Percentiles rank a stretch among this genome's conserved stretches.
Evolutionary conservation across 2,888 invertebrate genomes (phyloP).

Genomic region (Neria commutata): DNA sequence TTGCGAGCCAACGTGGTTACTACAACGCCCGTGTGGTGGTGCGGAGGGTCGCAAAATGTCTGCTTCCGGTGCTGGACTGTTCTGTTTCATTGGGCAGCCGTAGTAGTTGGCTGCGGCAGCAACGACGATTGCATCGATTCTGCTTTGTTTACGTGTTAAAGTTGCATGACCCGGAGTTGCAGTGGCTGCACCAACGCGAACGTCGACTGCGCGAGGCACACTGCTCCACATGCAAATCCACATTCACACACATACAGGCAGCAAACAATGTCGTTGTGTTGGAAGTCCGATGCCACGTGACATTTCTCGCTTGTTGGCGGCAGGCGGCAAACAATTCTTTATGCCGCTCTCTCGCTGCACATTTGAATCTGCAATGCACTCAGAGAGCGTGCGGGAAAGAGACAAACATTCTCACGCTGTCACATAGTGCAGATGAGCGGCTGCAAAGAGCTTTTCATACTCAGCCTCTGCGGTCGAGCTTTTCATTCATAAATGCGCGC

Average conservation of each 20-base stretch:
- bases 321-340: neutral
- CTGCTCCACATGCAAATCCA: conserved; percentile 31
- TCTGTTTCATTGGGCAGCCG: conserved; percentile 17
- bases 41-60: conserved; percentile 55
- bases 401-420: no score
- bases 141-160: conserved; percentile 58
- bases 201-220: conserved; percentile 19
- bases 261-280: no score
- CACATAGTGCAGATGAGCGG: no score
- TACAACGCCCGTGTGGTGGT: no score
- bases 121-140: conserved; percentile 31
- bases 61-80: conserved; percentile 44
- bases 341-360: neutral
- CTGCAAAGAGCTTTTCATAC: no score
- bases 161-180: conserved; percentile 51
- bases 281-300: no score
- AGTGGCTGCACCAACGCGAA: conserved; percentile 11
- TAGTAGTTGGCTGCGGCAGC: conserved; percentile 24
- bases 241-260: conserved; percentile 20
- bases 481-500: no score
- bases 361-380: no score
- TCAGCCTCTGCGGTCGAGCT: no score
- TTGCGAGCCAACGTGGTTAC: no score
- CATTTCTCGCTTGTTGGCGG: no score
- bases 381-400: no score